phyloP scores from a whole-genome alignment of 2,113 vertebrate genomes.

The Vulpes lagopus region DNA sequence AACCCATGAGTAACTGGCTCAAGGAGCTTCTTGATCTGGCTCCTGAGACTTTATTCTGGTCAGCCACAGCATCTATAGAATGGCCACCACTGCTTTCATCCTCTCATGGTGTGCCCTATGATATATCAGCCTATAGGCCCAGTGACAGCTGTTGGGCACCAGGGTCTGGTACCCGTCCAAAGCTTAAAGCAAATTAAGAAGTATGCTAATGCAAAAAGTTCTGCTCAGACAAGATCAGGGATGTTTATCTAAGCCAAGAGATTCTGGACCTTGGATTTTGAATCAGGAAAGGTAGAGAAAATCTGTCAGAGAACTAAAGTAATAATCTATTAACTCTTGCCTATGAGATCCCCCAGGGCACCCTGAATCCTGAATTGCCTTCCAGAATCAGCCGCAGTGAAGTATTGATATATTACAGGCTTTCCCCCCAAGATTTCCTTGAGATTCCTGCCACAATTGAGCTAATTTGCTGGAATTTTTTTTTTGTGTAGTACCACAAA shows the following conservation, averaged over 20 bases:
- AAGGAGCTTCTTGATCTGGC: background rate
- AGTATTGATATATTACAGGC: accelerated
- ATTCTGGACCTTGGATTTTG: background rate
- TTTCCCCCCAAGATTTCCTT: background rate
- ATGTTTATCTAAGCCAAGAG: background rate
- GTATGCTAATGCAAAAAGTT: background rate
- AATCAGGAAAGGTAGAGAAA: background rate
- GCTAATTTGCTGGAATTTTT: background rate
- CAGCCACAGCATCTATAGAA: background rate
- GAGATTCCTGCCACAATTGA: background rate
- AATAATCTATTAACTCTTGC: background rate
- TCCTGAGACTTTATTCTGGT: background rate
- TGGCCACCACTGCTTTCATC: background rate
- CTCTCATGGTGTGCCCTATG: background rate
- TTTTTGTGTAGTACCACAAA: background rate
- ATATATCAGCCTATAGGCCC: background rate
- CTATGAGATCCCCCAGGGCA: background rate
- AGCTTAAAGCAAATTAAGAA: background rate
- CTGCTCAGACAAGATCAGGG: background rate
- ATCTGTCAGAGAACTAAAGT: background rate
- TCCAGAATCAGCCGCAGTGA: background rate
- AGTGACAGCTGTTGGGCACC: background rate
- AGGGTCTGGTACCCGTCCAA: background rate
- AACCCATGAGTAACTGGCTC: background rate
- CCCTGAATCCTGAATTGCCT: background rate